Conservation (phyloP, 2,113 vertebrate genomes). For the Lynx canadensis region DNA sequence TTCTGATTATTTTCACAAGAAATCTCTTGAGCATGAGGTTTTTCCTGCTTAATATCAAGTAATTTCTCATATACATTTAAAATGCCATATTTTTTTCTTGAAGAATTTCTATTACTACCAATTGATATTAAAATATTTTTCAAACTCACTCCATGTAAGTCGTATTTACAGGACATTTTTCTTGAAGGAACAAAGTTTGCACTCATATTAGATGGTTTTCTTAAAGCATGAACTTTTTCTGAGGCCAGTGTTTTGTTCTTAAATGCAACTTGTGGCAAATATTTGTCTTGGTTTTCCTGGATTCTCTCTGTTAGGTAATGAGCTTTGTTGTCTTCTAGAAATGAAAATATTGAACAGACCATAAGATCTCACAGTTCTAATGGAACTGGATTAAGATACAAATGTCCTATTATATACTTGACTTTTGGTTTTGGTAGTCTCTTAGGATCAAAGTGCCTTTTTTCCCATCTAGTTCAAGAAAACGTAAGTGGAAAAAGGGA, state of each 20-base stretch:
- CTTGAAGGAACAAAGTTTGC: not conserved
- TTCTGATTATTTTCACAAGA: not conserved
- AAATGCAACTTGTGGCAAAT: not conserved
- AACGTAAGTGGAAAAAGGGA: not conserved
- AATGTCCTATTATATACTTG: not conserved
- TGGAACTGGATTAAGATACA: not conserved
- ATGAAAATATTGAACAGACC: not conserved
- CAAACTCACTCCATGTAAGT: not conserved
- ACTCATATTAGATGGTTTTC: not conserved
- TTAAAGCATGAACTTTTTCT: not conserved
- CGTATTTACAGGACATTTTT: not conserved
- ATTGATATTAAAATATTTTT: not conserved
- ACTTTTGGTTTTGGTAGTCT: not conserved
- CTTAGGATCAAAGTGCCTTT: not conserved
- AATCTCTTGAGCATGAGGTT: not conserved
- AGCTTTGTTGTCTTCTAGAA: not conserved
- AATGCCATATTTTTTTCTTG: not conserved
- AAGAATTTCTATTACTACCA: not conserved
- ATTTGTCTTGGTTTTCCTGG: not conserved
- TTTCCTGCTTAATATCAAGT: not conserved
- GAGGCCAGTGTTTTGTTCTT: not conserved
- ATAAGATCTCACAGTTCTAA: not conserved
- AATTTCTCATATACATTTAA: not conserved
- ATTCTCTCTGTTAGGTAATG: not conserved
- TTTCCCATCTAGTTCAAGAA: not conserved